Base-by-base conservation (phyloP, 2,797 vertebrate species). In the Sorex maritimensis region DNA sequence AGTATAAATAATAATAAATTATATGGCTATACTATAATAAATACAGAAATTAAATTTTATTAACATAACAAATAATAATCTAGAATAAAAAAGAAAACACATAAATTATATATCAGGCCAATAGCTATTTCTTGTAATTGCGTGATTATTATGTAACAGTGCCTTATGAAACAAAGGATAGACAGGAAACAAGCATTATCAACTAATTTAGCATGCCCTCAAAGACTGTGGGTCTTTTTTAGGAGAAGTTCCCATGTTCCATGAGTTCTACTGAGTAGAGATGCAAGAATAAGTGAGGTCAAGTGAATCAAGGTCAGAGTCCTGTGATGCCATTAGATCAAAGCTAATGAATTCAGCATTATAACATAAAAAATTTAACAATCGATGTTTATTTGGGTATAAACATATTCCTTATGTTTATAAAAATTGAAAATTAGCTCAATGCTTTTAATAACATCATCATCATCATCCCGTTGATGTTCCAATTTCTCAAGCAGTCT, bases 71-170 rank as follows among this genome's bases (percentile, higher is more conserved):
- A 72, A 85, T 65, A 44, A 65, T 74, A 44, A 65, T 74, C 81
- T 26, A 74, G 34, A 92, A 86, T 75, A 73, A 9, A 19, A 80
- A 94, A 77, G 71, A 88, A 75, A 24, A 34, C 41, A 44, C 30
- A 49, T 24, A 63, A 88, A 44, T 65, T 55, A 73, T 23, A 68
- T 6, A 41, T 67, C 71, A 82, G 41, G 68, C 3, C 12, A 41
- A 23, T 23, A 4, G 1, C 68, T 85, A 12, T 79, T 88, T 93
- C 58, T 58, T 63, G 1, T 14, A 5, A 61, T n/a, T 44, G 19
- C 44, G 52, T 83, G 30, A 65, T 14, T 78, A 4, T 72, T 46
- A 65, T 11, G 2, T 74, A 55, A 84, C 21, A n/a, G 4, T 26
- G 6, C 8, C 30, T 65, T 49, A 72, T 55, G n/a, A 69, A 67